Evolutionary conservation across 2,113 vertebrate genomes (phyloP).

Genomic region (Osmerus mordax): DNA sequence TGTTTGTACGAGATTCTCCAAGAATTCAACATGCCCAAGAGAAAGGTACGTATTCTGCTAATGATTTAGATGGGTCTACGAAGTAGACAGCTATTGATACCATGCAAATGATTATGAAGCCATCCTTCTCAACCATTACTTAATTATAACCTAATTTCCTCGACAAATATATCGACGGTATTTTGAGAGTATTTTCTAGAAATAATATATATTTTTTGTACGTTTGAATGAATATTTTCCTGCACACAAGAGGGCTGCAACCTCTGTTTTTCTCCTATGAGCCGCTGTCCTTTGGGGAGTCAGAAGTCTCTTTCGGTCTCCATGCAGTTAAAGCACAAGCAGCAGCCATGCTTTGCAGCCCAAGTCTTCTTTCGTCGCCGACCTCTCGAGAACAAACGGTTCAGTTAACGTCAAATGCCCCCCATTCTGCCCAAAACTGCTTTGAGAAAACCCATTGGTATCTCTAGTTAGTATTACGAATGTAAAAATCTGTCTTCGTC

Average conservation of each 20-base stretch:
- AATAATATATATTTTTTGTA: slow-evolving; percentile 59
- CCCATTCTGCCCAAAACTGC: slow-evolving; percentile 45
- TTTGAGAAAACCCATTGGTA: slow-evolving; percentile 57
- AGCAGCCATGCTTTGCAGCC: slow-evolving; percentile 81
- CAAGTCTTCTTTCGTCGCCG: slow-evolving; percentile 72
- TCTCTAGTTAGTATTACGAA: slow-evolving; percentile 55
- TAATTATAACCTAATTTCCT: slow-evolving; percentile 64
- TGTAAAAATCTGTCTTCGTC: slow-evolving; percentile 49
- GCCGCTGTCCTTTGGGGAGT: slow-evolving; percentile 68
- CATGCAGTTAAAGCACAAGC: slow-evolving; percentile 79
- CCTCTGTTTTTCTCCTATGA: slow-evolving; percentile 34
- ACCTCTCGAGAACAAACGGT: slow-evolving; percentile 69
- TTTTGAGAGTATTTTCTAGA: slow-evolving; percentile 50
- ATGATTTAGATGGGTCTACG: slow-evolving; percentile 49
- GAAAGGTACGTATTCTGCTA: slow-evolving; percentile 74
- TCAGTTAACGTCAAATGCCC: slow-evolving; percentile 49
- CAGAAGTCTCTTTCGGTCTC: slow-evolving; percentile 74
- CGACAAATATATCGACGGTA: slow-evolving; percentile 27
- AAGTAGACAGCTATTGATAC: slow-evolving; percentile 45
- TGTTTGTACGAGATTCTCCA: slow-evolving; percentile 64
- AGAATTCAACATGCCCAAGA: slow-evolving; percentile 78
- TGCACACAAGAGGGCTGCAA: slow-evolving; percentile 25
- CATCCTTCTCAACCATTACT: slow-evolving; percentile 70
- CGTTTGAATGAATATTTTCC: slow-evolving; percentile 59
- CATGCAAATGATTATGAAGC: slow-evolving; percentile 65